Percentiles rank a stretch among this genome's conserved stretches.
These are phyloP conservation scores for Sus scrofa DNA, from an alignment of 2,113 vertebrate species.

Conservation along the genomic window T2T-Sscrofa CM000817.6:44144001-44144500, in stretches of 20 bases:
- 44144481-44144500: background rate
- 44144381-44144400: background rate
- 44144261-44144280: background rate
- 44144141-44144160: too few relatives aligned
- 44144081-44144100: background rate
- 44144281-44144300: accelerated
- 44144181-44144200: background rate
- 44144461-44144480: background rate
- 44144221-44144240: background rate
- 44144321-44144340: background rate
- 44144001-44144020: background rate
- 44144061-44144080: background rate
- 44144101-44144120: accelerated
- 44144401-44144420: background rate
- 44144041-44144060: background rate
- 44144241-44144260: background rate
- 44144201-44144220: background rate
- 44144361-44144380: background rate
- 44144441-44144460: background rate
- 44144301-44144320: background rate
- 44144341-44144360: background rate
- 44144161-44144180: background rate
- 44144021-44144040: background rate
- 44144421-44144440: background rate
- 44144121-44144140: too few relatives aligned